phyloP scores from a whole-genome alignment of 2,113 vertebrate genomes.

The Catharus fuscescens region DNA sequence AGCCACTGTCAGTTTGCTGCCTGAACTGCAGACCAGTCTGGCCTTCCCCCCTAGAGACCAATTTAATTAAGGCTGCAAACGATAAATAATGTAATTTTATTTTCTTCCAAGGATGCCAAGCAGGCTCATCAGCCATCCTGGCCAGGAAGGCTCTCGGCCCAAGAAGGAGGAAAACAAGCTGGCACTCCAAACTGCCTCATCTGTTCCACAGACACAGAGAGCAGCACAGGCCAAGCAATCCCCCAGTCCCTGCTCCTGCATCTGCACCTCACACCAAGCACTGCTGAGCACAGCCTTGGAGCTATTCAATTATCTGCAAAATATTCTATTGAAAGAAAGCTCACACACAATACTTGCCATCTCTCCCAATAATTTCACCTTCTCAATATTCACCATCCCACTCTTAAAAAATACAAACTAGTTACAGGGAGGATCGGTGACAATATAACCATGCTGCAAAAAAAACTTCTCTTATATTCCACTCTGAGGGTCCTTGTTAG shows the following conservation, averaged over 20 bases:
- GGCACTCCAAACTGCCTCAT: constrained; percentile 13
- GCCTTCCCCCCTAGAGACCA: constrained; percentile 27
- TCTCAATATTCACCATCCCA: background rate
- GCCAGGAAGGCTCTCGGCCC: constrained; percentile 40
- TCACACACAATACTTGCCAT: background rate
- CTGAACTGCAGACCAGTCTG: constrained; percentile 35
- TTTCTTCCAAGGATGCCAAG: constrained; percentile 61
- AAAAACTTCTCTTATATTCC: background rate
- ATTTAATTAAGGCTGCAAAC: constrained; percentile 61
- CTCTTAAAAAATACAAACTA: background rate
- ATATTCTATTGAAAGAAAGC: background rate
- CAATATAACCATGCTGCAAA: background rate
- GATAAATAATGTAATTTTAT: constrained; percentile 62
- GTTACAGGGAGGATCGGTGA: background rate
- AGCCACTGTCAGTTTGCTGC: constrained; percentile 59
- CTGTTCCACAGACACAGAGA: background rate
- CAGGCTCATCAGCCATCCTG: constrained; percentile 43
- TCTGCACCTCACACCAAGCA: background rate
- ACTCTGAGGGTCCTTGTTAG: background rate
- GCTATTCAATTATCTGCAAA: background rate
- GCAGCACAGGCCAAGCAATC: background rate
- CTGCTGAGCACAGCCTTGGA: background rate
- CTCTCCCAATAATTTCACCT: background rate
- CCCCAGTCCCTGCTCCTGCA: background rate
- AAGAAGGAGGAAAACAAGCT: constrained; percentile 41